These are phyloP conservation scores for Synergus japonicus DNA, from an alignment of 2,888 invertebrate genomes.

Conservation along the genomic window DNA sequence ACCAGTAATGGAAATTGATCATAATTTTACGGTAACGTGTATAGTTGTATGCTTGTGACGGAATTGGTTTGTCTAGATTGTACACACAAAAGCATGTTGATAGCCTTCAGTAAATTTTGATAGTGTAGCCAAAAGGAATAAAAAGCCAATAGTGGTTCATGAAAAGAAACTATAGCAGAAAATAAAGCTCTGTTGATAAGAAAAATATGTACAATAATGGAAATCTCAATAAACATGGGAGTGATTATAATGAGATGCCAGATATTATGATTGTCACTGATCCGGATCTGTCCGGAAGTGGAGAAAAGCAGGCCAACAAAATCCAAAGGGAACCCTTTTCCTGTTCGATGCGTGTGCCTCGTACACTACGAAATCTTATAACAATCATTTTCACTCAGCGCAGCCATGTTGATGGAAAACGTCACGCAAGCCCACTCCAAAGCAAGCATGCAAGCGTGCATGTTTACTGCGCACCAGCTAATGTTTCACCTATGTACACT, in stretches of 20 bases:
- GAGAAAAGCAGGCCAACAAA: conserved; percentile 48
- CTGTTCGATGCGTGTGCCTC: conserved; percentile 43
- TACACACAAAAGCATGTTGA: too few species aligned
- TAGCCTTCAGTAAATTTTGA: too few species aligned
- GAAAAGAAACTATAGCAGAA: too few species aligned
- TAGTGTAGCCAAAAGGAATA: too few species aligned
- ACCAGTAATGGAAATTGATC: too few species aligned
- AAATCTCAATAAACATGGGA: conserved; percentile 28
- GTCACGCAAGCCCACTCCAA: conserved; percentile 59
- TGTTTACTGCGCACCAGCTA: conserved; percentile 66
- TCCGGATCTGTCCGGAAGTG: conserved; percentile 21
- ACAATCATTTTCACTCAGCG: conserved; percentile 61
- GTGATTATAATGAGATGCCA: conserved; percentile 2
- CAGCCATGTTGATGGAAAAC: conserved; percentile 55
- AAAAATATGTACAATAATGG: background rate
- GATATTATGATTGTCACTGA: conserved; percentile 12
- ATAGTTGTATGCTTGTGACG: too few species aligned
- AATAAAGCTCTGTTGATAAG: too few species aligned
- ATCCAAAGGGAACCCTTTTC: conserved; percentile 49
- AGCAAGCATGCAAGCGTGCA: conserved; percentile 63
- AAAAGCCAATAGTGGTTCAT: too few species aligned
- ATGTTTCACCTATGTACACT: conserved; percentile 66
- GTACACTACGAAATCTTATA: conserved; percentile 55
- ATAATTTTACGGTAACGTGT: too few species aligned
- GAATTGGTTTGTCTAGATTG: too few species aligned